phyloP scores from a whole-genome alignment of 1,140 invertebrate genomes.

The Helicoverpa zea region DNA sequence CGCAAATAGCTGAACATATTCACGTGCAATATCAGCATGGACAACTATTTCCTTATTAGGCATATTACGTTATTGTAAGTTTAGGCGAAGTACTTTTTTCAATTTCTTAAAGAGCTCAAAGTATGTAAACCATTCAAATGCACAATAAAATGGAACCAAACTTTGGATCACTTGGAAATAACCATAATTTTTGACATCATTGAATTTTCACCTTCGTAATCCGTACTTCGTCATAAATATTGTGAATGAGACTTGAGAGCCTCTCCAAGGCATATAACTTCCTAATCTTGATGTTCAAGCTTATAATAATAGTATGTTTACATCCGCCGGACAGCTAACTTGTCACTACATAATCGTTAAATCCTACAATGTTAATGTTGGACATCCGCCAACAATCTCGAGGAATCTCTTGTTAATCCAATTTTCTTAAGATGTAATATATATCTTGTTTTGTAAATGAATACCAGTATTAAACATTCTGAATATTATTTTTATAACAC shows the following conservation, averaged over 20 bases:
- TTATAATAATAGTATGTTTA: conserved; percentile 31
- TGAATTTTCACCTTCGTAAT: too few relatives aligned
- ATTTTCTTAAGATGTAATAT: neutral
- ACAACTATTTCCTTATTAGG: neutral
- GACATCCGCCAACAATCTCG: conserved; percentile 13
- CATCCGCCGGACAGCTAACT: conserved; percentile 5
- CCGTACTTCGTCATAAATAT: too few relatives aligned
- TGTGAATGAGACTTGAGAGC: neutral
- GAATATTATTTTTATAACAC: too few relatives aligned
- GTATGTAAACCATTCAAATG: too few relatives aligned
- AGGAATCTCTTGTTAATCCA: neutral
- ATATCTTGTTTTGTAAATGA: neutral
- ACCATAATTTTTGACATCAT: too few relatives aligned
- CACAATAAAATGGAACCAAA: too few relatives aligned
- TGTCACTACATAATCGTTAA: conserved; percentile 32
- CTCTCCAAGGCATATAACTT: neutral
- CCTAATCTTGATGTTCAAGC: neutral
- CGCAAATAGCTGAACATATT: conserved; percentile 2
- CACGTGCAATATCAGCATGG: too few relatives aligned
- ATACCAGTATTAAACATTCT: too few relatives aligned
- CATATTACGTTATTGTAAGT: too few relatives aligned
- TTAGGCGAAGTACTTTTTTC: too few relatives aligned
- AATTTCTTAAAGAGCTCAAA: too few relatives aligned
- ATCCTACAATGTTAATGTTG: conserved; percentile 8
- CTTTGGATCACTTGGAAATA: too few relatives aligned